phyloP scores from a whole-genome alignment of 2,113 vertebrate genomes.

The Capreolus pygargus region DNA sequence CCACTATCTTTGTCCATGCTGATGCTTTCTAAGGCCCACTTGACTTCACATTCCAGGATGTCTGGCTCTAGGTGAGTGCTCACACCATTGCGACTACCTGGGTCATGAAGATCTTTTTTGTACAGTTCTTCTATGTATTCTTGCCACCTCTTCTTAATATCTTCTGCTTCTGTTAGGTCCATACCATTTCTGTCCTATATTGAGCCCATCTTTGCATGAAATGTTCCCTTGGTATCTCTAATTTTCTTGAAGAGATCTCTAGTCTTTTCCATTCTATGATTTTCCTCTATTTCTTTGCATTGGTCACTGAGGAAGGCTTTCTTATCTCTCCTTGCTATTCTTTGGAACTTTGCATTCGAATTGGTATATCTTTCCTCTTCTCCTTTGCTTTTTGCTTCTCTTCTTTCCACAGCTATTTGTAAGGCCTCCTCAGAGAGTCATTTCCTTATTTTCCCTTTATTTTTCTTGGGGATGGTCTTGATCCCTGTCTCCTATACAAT shows the following conservation, averaged over 20 bases:
- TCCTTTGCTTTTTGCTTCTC: background rate
- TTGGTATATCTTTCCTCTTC: background rate
- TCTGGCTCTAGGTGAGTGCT: background rate
- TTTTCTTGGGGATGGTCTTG: background rate
- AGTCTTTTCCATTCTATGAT: background rate
- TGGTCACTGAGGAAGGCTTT: background rate
- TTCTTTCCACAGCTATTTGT: background rate
- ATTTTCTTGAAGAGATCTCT: background rate
- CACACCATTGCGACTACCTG: background rate
- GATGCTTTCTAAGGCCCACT: background rate
- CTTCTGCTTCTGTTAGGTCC: background rate
- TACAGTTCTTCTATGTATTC: background rate
- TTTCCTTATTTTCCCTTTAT: background rate
- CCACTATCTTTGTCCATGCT: background rate
- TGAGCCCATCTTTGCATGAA: background rate
- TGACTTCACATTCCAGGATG: background rate
- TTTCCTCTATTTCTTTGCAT: background rate
- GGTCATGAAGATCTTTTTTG: background rate
- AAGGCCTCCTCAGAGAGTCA: background rate
- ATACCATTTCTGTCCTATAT: background rate
- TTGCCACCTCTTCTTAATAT: background rate
- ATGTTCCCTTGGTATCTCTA: background rate
- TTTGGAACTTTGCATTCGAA: background rate
- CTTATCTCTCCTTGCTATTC: background rate
- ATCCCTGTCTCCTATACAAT: background rate